phyloP scores from a whole-genome alignment of 2,888 invertebrate species.

The Drosophila kuntzei region DNA sequence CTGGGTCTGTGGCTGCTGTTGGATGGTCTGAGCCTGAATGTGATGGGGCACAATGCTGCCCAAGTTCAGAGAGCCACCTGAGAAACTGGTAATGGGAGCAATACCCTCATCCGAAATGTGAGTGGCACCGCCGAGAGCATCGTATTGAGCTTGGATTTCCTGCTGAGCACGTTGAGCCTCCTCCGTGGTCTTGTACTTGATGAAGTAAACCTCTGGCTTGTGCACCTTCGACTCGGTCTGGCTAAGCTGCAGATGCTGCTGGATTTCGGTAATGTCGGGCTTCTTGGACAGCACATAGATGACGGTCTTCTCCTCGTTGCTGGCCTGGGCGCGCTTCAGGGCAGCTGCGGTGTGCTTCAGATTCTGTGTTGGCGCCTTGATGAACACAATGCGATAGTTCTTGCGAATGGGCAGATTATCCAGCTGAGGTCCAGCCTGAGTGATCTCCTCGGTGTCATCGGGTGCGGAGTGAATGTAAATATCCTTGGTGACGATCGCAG shows the following conservation, averaged over 20 bases:
- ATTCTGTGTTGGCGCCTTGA: constrained; percentile 85
- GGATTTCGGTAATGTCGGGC: constrained; percentile 80
- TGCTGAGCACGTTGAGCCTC: constrained; percentile 84
- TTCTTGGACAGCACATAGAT: constrained; percentile 85
- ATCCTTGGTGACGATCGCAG: constrained; percentile 82
- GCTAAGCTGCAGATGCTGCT: constrained; percentile 89
- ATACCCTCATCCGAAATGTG: constrained; percentile 84
- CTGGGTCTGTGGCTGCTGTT: constrained; percentile 50
- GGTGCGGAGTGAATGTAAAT: constrained; percentile 84
- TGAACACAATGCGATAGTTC: constrained; percentile 85
- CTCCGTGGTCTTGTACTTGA: constrained; percentile 85
- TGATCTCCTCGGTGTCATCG: constrained; percentile 80
- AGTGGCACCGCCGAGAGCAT: constrained; percentile 83
- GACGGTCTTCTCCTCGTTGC: constrained; percentile 85
- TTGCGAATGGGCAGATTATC: constrained; percentile 82
- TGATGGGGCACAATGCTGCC: constrained; percentile 62
- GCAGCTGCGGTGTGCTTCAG: constrained; percentile 84
- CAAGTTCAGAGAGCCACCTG: constrained; percentile 71
- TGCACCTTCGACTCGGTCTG: constrained; percentile 76
- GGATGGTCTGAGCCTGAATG: constrained; percentile 29
- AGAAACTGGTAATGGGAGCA: constrained; percentile 79
- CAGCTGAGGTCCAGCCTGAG: constrained; percentile 43
- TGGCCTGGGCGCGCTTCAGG: constrained; percentile 76
- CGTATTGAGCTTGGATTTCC: constrained; percentile 84
- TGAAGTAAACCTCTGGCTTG: constrained; percentile 85